These are phyloP conservation scores for Patagioenas fasciata DNA, from an alignment of 2,113 vertebrate genomes.

Conservation along the genomic window DNA sequence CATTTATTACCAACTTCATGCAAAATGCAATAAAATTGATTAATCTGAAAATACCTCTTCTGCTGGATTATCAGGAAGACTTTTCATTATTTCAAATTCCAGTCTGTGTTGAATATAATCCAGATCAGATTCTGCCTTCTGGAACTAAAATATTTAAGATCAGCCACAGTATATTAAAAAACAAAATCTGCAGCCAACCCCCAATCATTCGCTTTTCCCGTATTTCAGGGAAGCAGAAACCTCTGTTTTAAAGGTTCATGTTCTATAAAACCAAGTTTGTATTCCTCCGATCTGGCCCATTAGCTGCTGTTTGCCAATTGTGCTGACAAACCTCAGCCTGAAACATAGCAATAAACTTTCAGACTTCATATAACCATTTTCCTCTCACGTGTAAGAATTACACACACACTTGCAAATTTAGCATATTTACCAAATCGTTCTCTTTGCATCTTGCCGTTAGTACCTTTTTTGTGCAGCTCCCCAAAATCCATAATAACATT, in stretches of 20 bases:
- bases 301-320: background rate
- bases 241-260: background rate
- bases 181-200: constrained; percentile 1
- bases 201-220: background rate
- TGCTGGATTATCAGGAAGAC: constrained; percentile 69
- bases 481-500: background rate
- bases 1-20: background rate
- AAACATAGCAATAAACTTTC: background rate
- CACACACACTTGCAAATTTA: background rate
- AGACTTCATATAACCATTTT: background rate
- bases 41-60: constrained; percentile 78
- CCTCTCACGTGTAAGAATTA: background rate
- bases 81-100: constrained; percentile 87
- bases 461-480: background rate
- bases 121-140: constrained; percentile 92
- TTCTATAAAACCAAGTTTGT: background rate
- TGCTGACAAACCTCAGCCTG: background rate
- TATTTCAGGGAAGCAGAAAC: constrained; percentile 8
- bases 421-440: background rate
- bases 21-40: background rate
- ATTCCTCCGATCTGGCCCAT: background rate
- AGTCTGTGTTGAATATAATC: constrained; percentile 89
- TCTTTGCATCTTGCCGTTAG: background rate
- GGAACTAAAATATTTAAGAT: constrained; percentile 84
- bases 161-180: constrained; percentile 24